A percentile compares a stretch with the other conserved stretches of the same genome.
phyloP scores from a whole-genome alignment of 2,888 invertebrate genomes.

The Leptopilina syphax region DNA sequence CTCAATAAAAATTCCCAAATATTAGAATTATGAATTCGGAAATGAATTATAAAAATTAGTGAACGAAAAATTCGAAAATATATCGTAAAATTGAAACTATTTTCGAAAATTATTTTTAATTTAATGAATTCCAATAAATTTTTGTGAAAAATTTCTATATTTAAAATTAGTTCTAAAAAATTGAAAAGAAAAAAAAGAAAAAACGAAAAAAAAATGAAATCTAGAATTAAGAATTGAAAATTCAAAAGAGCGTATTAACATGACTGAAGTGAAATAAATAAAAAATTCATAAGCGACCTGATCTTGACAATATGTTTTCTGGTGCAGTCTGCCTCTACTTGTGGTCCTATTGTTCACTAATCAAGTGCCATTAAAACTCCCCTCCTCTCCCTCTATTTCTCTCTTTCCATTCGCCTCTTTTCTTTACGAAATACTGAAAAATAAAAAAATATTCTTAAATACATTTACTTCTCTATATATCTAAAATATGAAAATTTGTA shows the following conservation, averaged over 20 bases:
- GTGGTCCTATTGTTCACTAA: constrained; percentile 53
- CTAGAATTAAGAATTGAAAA: not conserved
- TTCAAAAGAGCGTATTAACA: constrained; percentile 12
- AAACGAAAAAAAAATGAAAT: too few relatives aligned
- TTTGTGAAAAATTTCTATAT: not conserved
- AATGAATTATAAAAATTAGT: too few relatives aligned
- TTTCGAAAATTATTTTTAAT: too few relatives aligned
- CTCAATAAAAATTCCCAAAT: too few relatives aligned
- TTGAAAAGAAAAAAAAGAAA: not conserved
- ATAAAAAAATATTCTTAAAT: constrained; percentile 26
- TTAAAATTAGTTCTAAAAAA: not conserved
- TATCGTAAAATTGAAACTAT: too few relatives aligned
- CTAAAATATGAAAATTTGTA: not conserved
- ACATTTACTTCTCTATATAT: constrained; percentile 7
- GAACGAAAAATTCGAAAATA: too few relatives aligned
- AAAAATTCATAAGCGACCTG: constrained; percentile 8
- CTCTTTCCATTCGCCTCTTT: constrained; percentile 43
- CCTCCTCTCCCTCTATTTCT: constrained; percentile 48
- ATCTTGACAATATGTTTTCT: constrained; percentile 24
- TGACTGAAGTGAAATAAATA: constrained; percentile 39
- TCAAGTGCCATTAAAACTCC: constrained; percentile 56
- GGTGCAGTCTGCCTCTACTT: constrained; percentile 34
- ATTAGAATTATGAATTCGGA: too few relatives aligned
- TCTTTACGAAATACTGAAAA: constrained; percentile 51
- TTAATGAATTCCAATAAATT: too few relatives aligned